phyloP scores from a whole-genome alignment of 2,888 invertebrate genomes.

The Cantharis lateralis region DNA sequence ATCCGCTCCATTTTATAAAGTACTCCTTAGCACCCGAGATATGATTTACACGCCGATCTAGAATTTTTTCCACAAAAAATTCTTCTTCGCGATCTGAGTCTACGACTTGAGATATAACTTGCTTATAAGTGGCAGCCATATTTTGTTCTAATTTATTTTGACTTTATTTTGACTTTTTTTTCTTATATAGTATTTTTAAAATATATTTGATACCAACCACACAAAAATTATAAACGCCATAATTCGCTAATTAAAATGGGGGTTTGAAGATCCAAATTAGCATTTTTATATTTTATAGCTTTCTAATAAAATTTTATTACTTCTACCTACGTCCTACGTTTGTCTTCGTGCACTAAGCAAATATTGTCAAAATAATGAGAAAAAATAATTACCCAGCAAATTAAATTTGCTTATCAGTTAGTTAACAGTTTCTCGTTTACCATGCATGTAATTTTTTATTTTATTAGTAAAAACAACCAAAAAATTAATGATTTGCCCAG shows the following conservation, averaged over 20 bases:
- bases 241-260: not conserved
- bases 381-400: not conserved
- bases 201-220: no score
- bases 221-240: not conserved
- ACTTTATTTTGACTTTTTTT: no score
- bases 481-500: not conserved
- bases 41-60: slow-evolving; percentile 73
- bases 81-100: slow-evolving; percentile 7
- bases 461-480: not conserved
- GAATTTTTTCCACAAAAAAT: slow-evolving; percentile 89
- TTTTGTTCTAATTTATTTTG: no score
- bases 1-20: slow-evolving; percentile 73
- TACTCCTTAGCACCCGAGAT: slow-evolving; percentile 64
- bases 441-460: not conserved
- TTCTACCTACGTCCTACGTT: not conserved
- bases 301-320: not conserved
- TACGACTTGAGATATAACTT: no score
- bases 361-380: not conserved
- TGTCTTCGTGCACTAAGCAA: not conserved
- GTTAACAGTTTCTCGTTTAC: not conserved
- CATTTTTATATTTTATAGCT: not conserved
- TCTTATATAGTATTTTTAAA: no score
- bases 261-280: not conserved
- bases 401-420: not conserved
- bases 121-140: no score